These are phyloP conservation scores for Eulimnadia texana DNA, from an alignment of 1,140 invertebrate species.

Conservation along the genomic window DNA sequence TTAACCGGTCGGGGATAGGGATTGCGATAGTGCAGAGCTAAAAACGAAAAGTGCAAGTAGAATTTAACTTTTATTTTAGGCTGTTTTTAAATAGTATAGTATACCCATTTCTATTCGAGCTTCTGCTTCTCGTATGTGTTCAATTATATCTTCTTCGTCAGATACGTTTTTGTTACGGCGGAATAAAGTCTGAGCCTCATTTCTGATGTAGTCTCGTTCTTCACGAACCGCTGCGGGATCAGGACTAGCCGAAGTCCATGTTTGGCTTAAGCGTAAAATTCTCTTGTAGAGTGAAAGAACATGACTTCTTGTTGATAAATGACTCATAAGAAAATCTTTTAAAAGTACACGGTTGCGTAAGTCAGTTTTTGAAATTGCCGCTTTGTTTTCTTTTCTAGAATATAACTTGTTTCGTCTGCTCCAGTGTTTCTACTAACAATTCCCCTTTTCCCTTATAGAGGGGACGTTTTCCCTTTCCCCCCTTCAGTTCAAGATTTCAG, in stretches of 20 bases:
- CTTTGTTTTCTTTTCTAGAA: no score
- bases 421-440: no score
- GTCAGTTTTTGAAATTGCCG: no score
- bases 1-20: slow-evolving; percentile 24
- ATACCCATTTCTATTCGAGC: slow-evolving; percentile 23
- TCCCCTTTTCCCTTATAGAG: no score
- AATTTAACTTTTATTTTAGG: slow-evolving; percentile 1
- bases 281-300: slow-evolving; percentile 18
- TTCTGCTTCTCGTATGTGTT: slow-evolving; percentile 21
- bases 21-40: slow-evolving; percentile 22
- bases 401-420: no score
- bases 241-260: slow-evolving; percentile 17
- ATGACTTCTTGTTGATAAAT: no score
- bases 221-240: slow-evolving; percentile 9
- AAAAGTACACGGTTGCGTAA: no score
- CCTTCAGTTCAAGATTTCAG: no score
- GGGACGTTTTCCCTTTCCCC: no score
- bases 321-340: no score
- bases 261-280: slow-evolving; percentile 18
- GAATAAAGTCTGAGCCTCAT: slow-evolving; percentile 21
- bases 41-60: slow-evolving; percentile 1
- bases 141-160: slow-evolving; percentile 18
- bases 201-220: slow-evolving; percentile 21
- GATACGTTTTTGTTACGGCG: slow-evolving; percentile 19
- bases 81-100: background rate